These are phyloP conservation scores for Holocentrus rufus DNA, from an alignment of 2,797 vertebrate species.

Conservation along the genomic window DNA sequence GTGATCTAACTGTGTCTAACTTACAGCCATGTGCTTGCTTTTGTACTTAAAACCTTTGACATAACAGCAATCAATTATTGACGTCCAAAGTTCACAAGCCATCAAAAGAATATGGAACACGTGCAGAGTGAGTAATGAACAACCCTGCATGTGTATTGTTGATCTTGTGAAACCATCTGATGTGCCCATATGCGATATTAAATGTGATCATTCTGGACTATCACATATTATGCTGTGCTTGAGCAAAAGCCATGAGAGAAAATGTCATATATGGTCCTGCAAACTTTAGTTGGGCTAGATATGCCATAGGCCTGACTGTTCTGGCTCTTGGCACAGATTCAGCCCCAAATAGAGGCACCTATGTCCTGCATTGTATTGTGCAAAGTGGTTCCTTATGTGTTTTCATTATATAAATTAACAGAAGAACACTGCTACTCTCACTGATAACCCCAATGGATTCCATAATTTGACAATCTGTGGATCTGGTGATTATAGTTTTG, in stretches of 20 bases:
- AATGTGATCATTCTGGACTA: not conserved
- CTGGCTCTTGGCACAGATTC: not conserved
- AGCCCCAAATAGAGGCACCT: not conserved
- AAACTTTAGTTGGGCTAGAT: too few species aligned
- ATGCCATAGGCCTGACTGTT: not conserved
- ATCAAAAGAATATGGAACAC: not conserved
- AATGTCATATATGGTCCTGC: not conserved
- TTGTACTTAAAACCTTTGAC: not conserved
- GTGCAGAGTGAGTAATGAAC: not conserved
- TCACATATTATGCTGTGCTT: not conserved
- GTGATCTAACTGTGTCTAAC: not conserved
- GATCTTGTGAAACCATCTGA: not conserved
- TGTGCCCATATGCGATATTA: not conserved
- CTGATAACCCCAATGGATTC: not conserved
- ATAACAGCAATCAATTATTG: not conserved
- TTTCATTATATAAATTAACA: too few species aligned
- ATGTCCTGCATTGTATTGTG: not conserved
- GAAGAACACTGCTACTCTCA: not conserved
- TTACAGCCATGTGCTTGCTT: not conserved
- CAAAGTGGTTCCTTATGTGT: too few species aligned
- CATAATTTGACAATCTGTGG: not conserved
- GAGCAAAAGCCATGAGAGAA: not conserved
- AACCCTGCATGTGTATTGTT: not conserved
- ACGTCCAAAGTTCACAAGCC: conserved; percentile 49
- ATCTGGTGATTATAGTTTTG: not conserved